Percentiles rank a stretch among this genome's conserved stretches.
phyloP scores from a whole-genome alignment of 2,888 invertebrate species.

The Xanthorhoe designata region DNA sequence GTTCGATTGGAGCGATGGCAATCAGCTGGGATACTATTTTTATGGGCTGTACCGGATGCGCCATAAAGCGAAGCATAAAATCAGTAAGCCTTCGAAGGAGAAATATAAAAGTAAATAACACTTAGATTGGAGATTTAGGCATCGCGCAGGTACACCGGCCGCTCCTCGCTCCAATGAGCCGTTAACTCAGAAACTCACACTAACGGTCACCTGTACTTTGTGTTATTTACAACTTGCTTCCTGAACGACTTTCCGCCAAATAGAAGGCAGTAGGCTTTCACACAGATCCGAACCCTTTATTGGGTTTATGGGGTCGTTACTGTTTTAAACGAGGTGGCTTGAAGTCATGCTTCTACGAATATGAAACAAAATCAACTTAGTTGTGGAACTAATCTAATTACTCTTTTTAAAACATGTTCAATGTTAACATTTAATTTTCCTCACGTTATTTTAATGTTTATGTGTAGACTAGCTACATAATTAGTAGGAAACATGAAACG shows the following conservation, averaged over 20 bases:
- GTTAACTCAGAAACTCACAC: slow-evolving; percentile 53
- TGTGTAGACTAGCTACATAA: neutral
- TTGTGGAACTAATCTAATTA: neutral
- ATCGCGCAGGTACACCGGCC: slow-evolving; percentile 51
- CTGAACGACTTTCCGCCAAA: slow-evolving; percentile 28
- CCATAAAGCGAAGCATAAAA: slow-evolving; percentile 80
- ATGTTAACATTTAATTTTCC: neutral
- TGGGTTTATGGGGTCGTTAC: slow-evolving; percentile 28
- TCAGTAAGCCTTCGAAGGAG: slow-evolving; percentile 74
- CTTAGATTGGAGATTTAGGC: slow-evolving; percentile 76
- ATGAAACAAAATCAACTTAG: neutral
- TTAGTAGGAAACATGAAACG: slow-evolving; percentile 8
- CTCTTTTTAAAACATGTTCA: neutral
- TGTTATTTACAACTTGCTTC: slow-evolving; percentile 48
- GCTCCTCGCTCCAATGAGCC: slow-evolving; percentile 60
- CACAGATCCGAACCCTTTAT: slow-evolving; percentile 27
- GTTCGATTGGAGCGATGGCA: slow-evolving; percentile 72
- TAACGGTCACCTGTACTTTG: slow-evolving; percentile 59
- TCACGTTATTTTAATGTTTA: neutral
- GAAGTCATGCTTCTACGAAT: neutral
- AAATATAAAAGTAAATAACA: slow-evolving; percentile 82
- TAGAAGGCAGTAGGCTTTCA: slow-evolving; percentile 21
- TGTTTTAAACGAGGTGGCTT: slow-evolving; percentile 14
- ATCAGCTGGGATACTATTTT: slow-evolving; percentile 80
- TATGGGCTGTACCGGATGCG: slow-evolving; percentile 78